Base-by-base conservation (phyloP, 1,140 invertebrate genomes). In the Drosophila elegans region DNA sequence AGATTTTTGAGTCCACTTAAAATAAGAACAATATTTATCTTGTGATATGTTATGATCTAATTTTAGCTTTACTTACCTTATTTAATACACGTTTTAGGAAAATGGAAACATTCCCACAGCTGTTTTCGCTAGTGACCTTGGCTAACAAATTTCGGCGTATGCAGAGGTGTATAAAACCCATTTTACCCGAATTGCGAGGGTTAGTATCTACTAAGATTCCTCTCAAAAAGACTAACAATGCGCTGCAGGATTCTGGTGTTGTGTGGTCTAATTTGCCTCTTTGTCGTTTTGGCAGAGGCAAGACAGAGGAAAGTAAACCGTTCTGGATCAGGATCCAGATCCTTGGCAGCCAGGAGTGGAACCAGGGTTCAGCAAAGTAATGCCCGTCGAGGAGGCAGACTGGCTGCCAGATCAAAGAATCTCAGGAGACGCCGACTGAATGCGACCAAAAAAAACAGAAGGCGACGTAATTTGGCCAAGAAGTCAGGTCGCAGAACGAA, bases 101-200 rank as follows among this genome's bases (percentile, higher is more conserved):
- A 71, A 71, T 41, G 41, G 5, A 48, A 34, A 36, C 52, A 38
- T 56, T 34, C 42, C 29, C 21, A 71, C 68, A 71, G 42, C 64
- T 71, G 68, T 56, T 71, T 56, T 56, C n/a, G 6, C 12, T 2
- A 12, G n/a, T 39, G 52, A 71, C 68, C 68, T 71, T 71, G 51
- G 9, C 32, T 49, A 25, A 5, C 25, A 41, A 27, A 41, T 16
- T 56, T 56, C 2, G 27, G 29, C 36, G 42, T 21, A 46, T 9
- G 16, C 21, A 11, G 38, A 10, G 32, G 10, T 38, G 51, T 74
- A 74, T 74, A 74, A 74, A 74, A 74, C 45, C 25, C n/a, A 55
- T 32, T 21, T 7, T 16, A 6, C 9, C 21, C 39, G 3, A 51
- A 39, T 51, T 6, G 10, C 11, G 25, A 29, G 13, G 32, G 39